Base-by-base conservation (phyloP, 2,113 vertebrate genomes). In the Ariopsis seemanni region DNA sequence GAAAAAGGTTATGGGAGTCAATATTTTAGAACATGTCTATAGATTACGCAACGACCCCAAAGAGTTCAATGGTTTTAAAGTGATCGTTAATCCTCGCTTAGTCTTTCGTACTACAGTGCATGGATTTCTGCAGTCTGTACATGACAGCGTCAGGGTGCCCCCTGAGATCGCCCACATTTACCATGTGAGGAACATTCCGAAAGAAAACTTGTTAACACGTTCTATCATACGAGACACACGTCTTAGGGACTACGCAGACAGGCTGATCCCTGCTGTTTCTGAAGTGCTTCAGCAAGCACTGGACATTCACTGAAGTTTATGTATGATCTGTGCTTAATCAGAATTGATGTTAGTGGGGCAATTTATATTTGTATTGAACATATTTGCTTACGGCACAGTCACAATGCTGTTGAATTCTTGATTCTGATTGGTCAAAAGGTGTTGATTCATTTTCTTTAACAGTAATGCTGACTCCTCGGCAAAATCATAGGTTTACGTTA, bases 21-120 rank as follows among this genome's bases (percentile, higher is more conserved):
- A 96, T 86, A 93, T 96, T 86, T 75, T 96, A 27, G 88, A 92
- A 20, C 94, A 95, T 22, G 34, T 95, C 7, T 77, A 93, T 78
- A 89, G 91, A 12, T 90, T 93, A 34, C 91, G 89, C 1, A 18
- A 78, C 20, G 7, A 27, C 12, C 72, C 67, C 7, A 0, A 2
- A 0, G n/a, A 1, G 0, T 87, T 42, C 18, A 17, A 0, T 2
- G 71, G 86, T 58, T 89, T 74, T 18, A 95, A 94, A 87, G 85
- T 90, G n/a, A 93, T 94, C 0, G 89, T 92, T 10, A 93, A 93
- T 86, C 94, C 94, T 6, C 91, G 91, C 7, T 52, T n/a, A 15
- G 91, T 93, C 20, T 65, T 78, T 48, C 0, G 22, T 0, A 0
- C 83, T 0, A 83, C 82, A 0, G 93, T 95, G 27, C 94, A 94